Evolutionary conservation across 2,888 invertebrate species (phyloP).

Genomic region (Nemotelus nigrinus): DNA sequence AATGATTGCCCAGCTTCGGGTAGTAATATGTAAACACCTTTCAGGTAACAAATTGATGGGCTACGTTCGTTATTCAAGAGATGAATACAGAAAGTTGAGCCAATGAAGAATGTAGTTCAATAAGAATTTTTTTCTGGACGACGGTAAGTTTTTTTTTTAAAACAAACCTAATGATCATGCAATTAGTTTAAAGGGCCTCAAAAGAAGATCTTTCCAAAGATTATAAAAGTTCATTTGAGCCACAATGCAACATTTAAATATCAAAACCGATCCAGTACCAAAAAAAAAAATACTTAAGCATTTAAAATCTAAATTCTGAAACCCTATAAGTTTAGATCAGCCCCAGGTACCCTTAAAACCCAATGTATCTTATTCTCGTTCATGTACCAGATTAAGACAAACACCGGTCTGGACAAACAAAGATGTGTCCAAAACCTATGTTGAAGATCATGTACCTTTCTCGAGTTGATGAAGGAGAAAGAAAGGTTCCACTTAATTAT

Average conservation of each 20-base stretch:
- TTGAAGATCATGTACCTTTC: neutral
- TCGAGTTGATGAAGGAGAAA: constrained; percentile 11
- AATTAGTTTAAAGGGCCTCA: no score
- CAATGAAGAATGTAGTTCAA: no score
- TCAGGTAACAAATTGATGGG: constrained; percentile 42
- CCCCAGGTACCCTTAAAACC: neutral
- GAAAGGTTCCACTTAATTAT: constrained; percentile 13
- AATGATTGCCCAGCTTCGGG: constrained; percentile 20
- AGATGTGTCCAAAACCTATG: no score
- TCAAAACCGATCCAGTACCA: neutral
- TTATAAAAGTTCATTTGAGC: no score
- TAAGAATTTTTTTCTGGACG: no score
- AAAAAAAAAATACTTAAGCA: neutral
- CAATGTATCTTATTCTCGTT: no score
- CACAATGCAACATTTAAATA: no score
- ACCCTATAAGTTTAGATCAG: neutral
- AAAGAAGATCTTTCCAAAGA: no score
- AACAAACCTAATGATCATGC: no score
- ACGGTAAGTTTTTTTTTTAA: no score
- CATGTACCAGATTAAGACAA: constrained; percentile 2
- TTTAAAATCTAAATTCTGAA: neutral
- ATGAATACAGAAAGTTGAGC: constrained; percentile 11
- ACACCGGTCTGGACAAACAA: neutral
- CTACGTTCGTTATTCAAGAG: constrained; percentile 37
- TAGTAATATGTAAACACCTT: constrained; percentile 37